Percentiles rank a stretch among this genome's conserved stretches.
Evolutionary conservation across 2,113 vertebrate species (phyloP).

Genomic region (Lucifuga dentata): DNA sequence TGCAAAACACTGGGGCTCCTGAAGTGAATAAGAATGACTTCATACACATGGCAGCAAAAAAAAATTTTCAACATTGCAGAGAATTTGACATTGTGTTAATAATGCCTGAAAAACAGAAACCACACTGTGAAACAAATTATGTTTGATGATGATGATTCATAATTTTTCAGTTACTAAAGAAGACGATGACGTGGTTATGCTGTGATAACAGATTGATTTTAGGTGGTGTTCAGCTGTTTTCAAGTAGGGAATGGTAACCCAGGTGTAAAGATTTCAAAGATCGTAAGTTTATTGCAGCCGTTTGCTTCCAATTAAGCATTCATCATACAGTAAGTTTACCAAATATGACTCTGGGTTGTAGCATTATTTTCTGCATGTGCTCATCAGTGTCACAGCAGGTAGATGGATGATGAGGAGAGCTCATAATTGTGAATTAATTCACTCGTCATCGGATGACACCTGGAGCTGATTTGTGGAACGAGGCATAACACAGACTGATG

Average conservation of each 20-base stretch:
- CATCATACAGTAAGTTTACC: slow-evolving; percentile 48
- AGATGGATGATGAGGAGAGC: slow-evolving; percentile 57
- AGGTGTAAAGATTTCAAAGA: slow-evolving; percentile 7
- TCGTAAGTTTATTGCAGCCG: slow-evolving; percentile 21
- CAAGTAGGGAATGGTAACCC: background rate
- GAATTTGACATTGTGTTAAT: too few relatives aligned
- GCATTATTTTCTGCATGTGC: slow-evolving; percentile 38
- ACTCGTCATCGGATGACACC: slow-evolving; percentile 59
- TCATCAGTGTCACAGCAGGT: slow-evolving; percentile 72
- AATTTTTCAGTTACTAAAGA: too few relatives aligned
- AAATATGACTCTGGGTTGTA: slow-evolving; percentile 52
- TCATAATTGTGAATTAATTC: slow-evolving; percentile 69
- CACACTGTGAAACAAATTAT: too few relatives aligned
- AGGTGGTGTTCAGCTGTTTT: too few relatives aligned
- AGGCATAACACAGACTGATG: slow-evolving; percentile 30
- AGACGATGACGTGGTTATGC: too few relatives aligned
- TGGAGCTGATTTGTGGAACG: slow-evolving; percentile 37
- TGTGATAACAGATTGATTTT: too few relatives aligned
- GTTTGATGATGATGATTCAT: too few relatives aligned
- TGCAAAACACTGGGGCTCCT: too few relatives aligned
- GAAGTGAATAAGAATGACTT: too few relatives aligned
- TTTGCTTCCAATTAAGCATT: slow-evolving; percentile 49
- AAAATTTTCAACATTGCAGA: too few relatives aligned
- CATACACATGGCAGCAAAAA: too few relatives aligned
- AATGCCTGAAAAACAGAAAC: too few relatives aligned